Evolutionary conservation across 1,140 invertebrate species (phyloP), one percentile per base, ranked within the genome.

Genomic region (Leptoteleia sp.): DNA sequence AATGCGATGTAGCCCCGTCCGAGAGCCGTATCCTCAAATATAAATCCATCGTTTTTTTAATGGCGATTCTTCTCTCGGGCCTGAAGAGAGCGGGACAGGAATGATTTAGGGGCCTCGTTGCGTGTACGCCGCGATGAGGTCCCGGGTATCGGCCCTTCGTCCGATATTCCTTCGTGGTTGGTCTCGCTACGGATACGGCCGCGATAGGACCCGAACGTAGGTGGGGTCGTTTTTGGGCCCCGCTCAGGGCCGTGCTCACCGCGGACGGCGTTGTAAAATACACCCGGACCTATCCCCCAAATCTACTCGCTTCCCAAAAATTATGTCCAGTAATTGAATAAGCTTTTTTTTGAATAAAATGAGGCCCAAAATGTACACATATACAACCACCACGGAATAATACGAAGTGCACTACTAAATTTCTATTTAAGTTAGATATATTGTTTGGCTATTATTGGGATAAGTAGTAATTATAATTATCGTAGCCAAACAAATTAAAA

Each of bases 21-120:
- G 27, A 70, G 27, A 61, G 67, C 61, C 38, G 61, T 43, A 71
- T 81, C 78, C 81, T 84, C 59, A 76, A 77, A 76, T 87, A 88
- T 88, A 88, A 88, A 87, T 88, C 82, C 76, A 83, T 87, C 82
- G 70, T 82, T 87, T 86, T 87, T 81, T 83, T 82, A 84, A 84
- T 80, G 77, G 81, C 67, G 81, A 77, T 78, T 68, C 79, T 57
- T 59, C 68, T 59, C 68, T 73, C 43, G 22, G 55, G 47, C 70
- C 71, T 81, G 80, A 81, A 77, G 79, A 75, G 79, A 82, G 80
- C 77, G 79, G 79, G 80, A 83, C 40, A 52, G 62, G 75, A 83
- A 81, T 86, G 85, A 86, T 86, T 85, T 86, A 85, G 72, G 50
- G 40, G 57, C 76, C 78, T 84, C 82, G 83, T 84, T 84, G 83